Base-by-base conservation (phyloP, 2,888 invertebrate genomes). In the Caprella mutica region DNA sequence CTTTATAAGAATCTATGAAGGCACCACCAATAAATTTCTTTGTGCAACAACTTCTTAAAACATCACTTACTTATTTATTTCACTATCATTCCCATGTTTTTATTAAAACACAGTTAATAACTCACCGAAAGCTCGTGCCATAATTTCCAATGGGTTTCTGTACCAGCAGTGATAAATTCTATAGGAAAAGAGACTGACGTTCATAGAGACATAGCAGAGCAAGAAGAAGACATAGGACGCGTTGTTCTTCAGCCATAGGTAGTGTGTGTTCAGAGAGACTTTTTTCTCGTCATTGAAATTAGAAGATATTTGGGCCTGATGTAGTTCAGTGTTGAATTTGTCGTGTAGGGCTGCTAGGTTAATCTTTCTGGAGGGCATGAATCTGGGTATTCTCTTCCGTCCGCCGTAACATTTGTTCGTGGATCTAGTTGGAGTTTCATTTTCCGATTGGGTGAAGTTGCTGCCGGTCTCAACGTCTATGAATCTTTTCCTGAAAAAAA, bases 111-210 rank as follows among this genome's bases (percentile, higher is more conserved):
- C n/a, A n/a, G n/a, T 23, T 26, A 1, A 9, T 30, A 19, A 52
- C 65, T 57, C 50, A 66, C 66, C 66, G 55, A 59, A 63, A 9
- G 65, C 66, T 33, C 66, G 43, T 8, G 65, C 62, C 55, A 65
- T 55, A 54, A 64, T 61, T 24, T 63, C 63, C 12, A 65, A 56
- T 50, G 61, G 55, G 39, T 56, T 44, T 19, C 56, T 52, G 51
- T 65, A 50, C n/a, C 59, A 39, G 58, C 61, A 67, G 21, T 65
- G 61, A 52, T 61, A 65, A 8, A 64, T 61, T 35, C 67, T 24
- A 23, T 52, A 26, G 39, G 59, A 52, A 58, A 67, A 65, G 35
- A 67, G 56, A 14, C 51, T 56, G 30, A 61, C 29, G 58, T 67
- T 66, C 17, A 57, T 53, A 1, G 42, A 52, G 23, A 61, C 40